These are phyloP conservation scores for Taurulus bubalis DNA, from an alignment of 2,113 vertebrate species.

Conservation along the genomic window DNA sequence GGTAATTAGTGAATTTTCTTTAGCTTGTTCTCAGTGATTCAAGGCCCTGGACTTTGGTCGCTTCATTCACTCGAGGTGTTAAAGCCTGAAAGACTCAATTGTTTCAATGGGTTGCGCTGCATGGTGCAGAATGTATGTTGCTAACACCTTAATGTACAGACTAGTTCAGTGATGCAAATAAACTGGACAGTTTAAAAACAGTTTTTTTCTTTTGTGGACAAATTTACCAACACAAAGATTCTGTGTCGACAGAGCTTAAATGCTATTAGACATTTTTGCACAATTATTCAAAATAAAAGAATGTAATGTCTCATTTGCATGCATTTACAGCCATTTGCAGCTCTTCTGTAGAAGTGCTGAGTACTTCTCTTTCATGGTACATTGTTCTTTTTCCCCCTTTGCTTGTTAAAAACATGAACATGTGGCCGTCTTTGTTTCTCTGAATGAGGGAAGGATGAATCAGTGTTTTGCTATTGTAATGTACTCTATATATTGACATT, in stretches of 20 bases:
- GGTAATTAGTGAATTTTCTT: constrained; percentile 7
- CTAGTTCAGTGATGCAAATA: constrained; percentile 13
- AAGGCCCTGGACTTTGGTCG: constrained; percentile 65
- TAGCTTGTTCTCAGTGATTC: constrained; percentile 23
- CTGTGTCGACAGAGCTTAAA: no score
- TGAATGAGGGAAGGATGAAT: not conserved
- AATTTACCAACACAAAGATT: not conserved
- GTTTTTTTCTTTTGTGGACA: not conserved
- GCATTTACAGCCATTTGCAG: not conserved
- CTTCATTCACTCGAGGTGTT: constrained; percentile 37
- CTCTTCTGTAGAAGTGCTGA: not conserved
- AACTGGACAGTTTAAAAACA: not conserved
- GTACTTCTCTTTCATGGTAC: not conserved
- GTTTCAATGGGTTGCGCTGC: constrained; percentile 50
- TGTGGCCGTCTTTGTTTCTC: constrained; percentile 1
- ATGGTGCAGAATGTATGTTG: constrained; percentile 27
- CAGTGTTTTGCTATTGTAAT: not conserved
- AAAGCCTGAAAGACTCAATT: constrained; percentile 63
- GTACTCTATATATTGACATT: not conserved
- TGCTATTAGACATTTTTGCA: not conserved
- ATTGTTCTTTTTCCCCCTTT: not conserved
- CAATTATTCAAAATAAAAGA: not conserved
- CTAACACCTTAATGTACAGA: constrained; percentile 22
- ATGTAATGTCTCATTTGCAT: not conserved
- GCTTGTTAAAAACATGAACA: constrained; percentile 9